Evolutionary conservation across 2,113 vertebrate species (phyloP).

Genomic region (Phaethon lepturus): DNA sequence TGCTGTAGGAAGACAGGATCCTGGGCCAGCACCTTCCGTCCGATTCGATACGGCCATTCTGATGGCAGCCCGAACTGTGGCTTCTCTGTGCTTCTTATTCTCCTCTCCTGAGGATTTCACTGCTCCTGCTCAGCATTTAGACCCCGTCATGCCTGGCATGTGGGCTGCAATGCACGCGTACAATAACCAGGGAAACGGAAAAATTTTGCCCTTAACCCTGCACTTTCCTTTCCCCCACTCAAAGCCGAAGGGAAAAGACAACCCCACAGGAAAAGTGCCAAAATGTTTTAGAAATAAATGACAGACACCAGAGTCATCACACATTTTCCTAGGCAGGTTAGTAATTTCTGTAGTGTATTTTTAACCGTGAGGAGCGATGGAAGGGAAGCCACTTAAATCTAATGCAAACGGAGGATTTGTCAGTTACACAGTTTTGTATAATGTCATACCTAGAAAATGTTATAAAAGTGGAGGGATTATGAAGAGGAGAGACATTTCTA

Average conservation of each 20-base stretch:
- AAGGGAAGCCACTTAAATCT: conserved; percentile 65
- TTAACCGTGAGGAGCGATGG: conserved; percentile 64
- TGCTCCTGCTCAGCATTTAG: neutral
- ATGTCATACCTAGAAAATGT: conserved; percentile 58
- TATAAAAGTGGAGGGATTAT: conserved; percentile 56
- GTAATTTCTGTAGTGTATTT: conserved; percentile 74
- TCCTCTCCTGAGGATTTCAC: neutral
- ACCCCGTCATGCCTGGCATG: neutral
- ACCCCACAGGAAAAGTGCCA: conserved; percentile 58
- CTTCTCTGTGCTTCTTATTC: neutral
- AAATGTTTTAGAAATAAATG: conserved; percentile 75
- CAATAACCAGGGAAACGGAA: conserved; percentile 7
- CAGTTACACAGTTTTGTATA: conserved; percentile 39
- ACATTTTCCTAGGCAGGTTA: conserved; percentile 66
- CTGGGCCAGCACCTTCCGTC: neutral
- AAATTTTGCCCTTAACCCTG: conserved; percentile 10
- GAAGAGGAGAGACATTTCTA: conserved; percentile 43
- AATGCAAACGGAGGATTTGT: conserved; percentile 71
- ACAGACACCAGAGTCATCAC: conserved; percentile 53
- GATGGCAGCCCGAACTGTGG: neutral
- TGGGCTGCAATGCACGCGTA: neutral
- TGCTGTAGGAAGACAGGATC: neutral
- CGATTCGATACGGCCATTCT: accelerated
- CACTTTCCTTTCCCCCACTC: neutral
- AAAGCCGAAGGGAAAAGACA: neutral